phyloP scores from a whole-genome alignment of 2,888 invertebrate species.

The Mesorhabditis sp. region DNA sequence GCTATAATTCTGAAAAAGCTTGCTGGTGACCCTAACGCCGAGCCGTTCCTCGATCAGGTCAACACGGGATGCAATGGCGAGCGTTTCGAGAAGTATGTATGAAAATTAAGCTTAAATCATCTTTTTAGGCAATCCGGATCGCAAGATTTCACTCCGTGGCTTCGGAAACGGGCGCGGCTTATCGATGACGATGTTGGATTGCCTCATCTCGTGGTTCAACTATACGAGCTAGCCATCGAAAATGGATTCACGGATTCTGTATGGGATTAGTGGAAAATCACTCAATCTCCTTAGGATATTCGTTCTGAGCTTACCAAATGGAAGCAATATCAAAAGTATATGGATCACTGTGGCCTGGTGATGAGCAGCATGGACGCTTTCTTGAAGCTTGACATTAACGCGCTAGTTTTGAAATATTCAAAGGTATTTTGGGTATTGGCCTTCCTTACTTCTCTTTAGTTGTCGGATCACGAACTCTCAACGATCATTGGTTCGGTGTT shows the following conservation, averaged over 20 bases:
- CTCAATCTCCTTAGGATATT: not conserved
- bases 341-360: not conserved
- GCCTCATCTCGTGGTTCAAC: constrained; percentile 21
- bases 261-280: not conserved
- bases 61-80: too few species aligned
- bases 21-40: too few species aligned
- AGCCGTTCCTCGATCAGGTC: not conserved
- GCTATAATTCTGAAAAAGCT: too few species aligned
- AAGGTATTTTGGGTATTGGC: not conserved
- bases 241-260: constrained; percentile 21
- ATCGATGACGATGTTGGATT: constrained; percentile 39
- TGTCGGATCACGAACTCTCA: not conserved
- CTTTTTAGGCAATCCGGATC: not conserved
- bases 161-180: constrained; percentile 16
- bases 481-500: not conserved
- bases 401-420: not conserved
- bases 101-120: not conserved
- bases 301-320: not conserved
- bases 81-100: too few species aligned
- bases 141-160: constrained; percentile 25
- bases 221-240: constrained; percentile 22
- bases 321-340: not conserved
- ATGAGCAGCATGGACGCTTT: not conserved
- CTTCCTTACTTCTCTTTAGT: not conserved
- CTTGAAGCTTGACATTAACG: not conserved